Evolutionary conservation across 1,140 invertebrate genomes (phyloP), one percentile per base, ranked within the genome.

Genomic region (Mycetomoellerius zeteki): DNA sequence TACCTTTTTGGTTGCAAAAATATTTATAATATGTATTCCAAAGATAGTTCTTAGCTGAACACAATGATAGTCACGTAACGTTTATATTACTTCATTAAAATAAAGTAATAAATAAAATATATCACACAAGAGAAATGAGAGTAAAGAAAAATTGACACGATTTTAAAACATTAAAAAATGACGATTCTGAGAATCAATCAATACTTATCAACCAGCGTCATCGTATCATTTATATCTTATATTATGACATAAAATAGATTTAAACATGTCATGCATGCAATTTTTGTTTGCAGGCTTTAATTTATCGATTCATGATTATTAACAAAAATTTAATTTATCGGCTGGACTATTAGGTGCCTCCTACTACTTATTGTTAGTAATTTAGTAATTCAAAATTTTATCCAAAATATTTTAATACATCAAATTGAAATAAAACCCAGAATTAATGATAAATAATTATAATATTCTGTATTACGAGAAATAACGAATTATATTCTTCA

Each of bases 371-470:
- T 27, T 72, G n/a, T n/a, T 7, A 71, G 24, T 16, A 50, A 30
- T 72, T 52, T 4, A 14, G 19, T 19, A 72, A 37, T 37, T 73
- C 12, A 50, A 67, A 50, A 5, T 54, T 52, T 30, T 50, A 54
- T 52, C 5, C 10, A 27, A 73, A 19, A 52, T 30, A 52, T 21
- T 33, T 75, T 4, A 16, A 43, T 19, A 43, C 24, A 12, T 72
- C 27, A 54, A 24, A 69, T 43, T 16, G 6, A 71, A 71, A 27
- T 7, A 19, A 19, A 69, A 24, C 3, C 4, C 21, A 47, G 12
- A 10, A 69, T 69, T 43, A 69, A 69, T 69, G 14, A 69, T 16
- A 24, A 69, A 69, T 24, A 69, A 69, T 69, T 69, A 24, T 47
- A 21, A 69, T 24, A 24, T 37, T 2, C 16, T 21, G 6, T 7